Conservation (phyloP, 37 sponge, comb jelly and placozoan species). For the Oopsacas minuta region DNA sequence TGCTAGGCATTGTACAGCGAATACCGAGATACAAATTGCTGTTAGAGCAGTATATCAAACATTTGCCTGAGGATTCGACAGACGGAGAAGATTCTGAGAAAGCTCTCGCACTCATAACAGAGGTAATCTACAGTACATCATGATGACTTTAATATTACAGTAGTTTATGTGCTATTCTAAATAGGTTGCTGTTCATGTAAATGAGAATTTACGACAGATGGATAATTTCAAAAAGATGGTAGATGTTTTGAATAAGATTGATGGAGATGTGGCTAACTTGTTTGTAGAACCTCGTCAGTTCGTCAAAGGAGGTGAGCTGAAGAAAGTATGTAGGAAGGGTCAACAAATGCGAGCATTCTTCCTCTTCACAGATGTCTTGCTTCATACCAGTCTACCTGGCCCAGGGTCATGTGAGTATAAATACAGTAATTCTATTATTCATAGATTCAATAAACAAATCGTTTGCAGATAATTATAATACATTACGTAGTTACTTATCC, state of each 20-base stretch:
- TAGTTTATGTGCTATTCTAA: background rate
- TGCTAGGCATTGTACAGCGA: constrained; percentile 77
- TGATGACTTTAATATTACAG: background rate
- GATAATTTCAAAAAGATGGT: constrained; percentile 53
- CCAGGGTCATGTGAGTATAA: constrained; percentile 40
- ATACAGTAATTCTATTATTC: no score
- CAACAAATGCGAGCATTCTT: constrained; percentile 48
- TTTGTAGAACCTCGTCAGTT: constrained; percentile 26
- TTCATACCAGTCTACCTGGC: constrained; percentile 39
- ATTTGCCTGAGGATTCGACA: constrained; percentile 48
- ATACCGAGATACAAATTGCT: constrained; percentile 70
- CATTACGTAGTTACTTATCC: background rate
- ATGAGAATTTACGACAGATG: constrained; percentile 14
- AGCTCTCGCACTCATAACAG: constrained; percentile 10
- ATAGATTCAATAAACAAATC: no score
- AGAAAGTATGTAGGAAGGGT: constrained; percentile 53
- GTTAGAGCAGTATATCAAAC: constrained; percentile 51
- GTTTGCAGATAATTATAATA: no score
- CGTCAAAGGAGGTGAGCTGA: constrained; percentile 51
- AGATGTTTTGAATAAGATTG: constrained; percentile 43
- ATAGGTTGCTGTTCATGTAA: background rate
- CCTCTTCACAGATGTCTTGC: constrained; percentile 62
- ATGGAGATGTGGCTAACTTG: constrained; percentile 32
- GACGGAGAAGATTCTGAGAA: constrained; percentile 41
- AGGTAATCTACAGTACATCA: no score